These are phyloP conservation scores for Neolamprologus toae DNA, from an alignment of 2,113 vertebrate genomes.

Conservation along the genomic window DNA sequence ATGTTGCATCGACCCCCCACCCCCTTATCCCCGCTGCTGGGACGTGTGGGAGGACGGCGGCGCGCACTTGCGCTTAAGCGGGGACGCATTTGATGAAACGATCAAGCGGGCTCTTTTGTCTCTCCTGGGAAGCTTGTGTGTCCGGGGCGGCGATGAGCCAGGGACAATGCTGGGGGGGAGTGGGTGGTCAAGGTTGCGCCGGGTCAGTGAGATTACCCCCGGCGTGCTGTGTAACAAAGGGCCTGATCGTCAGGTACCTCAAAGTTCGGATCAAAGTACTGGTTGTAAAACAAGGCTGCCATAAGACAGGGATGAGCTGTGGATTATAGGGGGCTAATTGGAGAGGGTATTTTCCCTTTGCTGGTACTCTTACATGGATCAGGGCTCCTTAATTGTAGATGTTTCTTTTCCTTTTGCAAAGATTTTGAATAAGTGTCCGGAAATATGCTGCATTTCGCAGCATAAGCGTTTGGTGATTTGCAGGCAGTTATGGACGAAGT, in stretches of 20 bases:
- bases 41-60: conserved; percentile 48
- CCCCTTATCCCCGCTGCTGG: conserved; percentile 21
- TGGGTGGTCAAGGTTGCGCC: conserved; percentile 73
- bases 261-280: conserved; percentile 72
- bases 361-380: conserved; percentile 15
- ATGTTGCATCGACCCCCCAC: conserved; percentile 43
- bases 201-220: conserved; percentile 74
- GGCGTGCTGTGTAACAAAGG: conserved; percentile 55
- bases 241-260: conserved; percentile 53
- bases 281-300: conserved; percentile 69
- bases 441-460: not conserved
- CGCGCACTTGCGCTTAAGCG: conserved; percentile 28
- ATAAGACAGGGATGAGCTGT: conserved; percentile 61
- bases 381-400: not conserved
- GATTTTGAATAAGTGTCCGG: not conserved
- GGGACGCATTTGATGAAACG: conserved; percentile 69
- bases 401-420: not conserved
- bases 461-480: not conserved
- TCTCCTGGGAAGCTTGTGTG: conserved; percentile 66
- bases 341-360: conserved; percentile 49
- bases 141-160: conserved; percentile 61
- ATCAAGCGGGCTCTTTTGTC: conserved; percentile 47
- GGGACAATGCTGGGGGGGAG: conserved; percentile 54
- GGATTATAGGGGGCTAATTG: conserved; percentile 69
- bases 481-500: not conserved